Evolutionary conservation across 2,888 invertebrate genomes (phyloP), one percentile per base, ranked within the genome.

Genomic region (Drosophila stalkeri): DNA sequence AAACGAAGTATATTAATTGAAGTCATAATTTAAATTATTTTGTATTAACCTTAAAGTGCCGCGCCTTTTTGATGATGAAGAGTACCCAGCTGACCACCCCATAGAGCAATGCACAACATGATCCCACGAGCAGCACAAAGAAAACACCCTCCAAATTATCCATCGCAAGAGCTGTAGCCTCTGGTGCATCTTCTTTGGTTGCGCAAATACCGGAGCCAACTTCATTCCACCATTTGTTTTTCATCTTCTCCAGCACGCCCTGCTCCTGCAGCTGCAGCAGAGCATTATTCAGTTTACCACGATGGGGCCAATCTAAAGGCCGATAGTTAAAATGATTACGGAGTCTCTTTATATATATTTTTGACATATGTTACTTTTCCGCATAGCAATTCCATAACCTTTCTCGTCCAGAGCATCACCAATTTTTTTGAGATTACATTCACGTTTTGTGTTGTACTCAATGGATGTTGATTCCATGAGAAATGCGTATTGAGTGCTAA

Each of bases 171-270:
- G 93, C 93, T 23, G 91, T 91, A 2, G 94, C 94, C 69, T 92
- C 93, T 3, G 90, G 80, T 37, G 84, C 63, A 2, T 92, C 91
- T 41, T 83, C 81, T 66, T 92, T 92, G 20, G 91, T 83, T 72
- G 94, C 93, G 89, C 96, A 96, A 70, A 96, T 96, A 43, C 96
- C 96, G 20, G 96, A 96, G 82, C 96, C 94, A 91, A 96, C 95
- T 93, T 97, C 96, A 87, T 96, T 96, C 98, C 98, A 98, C 98
- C 98, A 98, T 92, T 96, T 96, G 75, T 95, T 95, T 93, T 97
- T 97, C 93, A 98, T 94, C 81, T 94, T 94, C 18, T 95, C 96
- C 72, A 98, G 94, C 68, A 94, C 94, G 41, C 98, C 98, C 51
- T 95, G 94, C 93, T 98, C 98, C 93, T 98, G 98, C 55, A 98